Evolutionary conservation across 2,888 invertebrate species (phyloP).

Genomic region (Platypus cylindrus): DNA sequence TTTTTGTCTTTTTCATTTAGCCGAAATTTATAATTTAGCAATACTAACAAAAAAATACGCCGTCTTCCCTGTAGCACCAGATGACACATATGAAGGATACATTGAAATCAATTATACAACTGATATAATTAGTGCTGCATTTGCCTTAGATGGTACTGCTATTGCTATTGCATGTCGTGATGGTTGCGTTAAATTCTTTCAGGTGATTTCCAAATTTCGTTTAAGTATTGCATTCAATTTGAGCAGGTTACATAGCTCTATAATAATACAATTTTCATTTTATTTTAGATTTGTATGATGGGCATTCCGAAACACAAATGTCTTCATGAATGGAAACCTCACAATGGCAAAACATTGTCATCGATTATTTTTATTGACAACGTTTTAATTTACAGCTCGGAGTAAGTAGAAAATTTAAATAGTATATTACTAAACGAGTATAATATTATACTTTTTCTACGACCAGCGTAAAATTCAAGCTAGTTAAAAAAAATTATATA

Average conservation of each 20-base stretch:
- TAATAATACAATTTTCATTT: conserved; percentile 25
- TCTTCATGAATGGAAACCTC: conserved; percentile 88
- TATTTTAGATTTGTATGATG: conserved; percentile 73
- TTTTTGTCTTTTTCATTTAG: too few species aligned
- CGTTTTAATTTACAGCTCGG: conserved; percentile 59
- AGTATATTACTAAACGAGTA: too few species aligned
- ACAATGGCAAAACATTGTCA: conserved; percentile 74
- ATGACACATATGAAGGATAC: conserved; percentile 36
- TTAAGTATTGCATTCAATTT: too few species aligned
- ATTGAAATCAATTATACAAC: conserved; percentile 46
- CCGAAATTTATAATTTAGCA: conserved; percentile 43
- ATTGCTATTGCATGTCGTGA: conserved; percentile 81
- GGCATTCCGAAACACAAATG: conserved; percentile 61
- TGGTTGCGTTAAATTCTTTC: conserved; percentile 87
- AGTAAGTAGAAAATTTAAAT: conserved; percentile 54
- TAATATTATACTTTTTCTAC: too few species aligned
- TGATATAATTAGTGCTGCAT: conserved; percentile 70
- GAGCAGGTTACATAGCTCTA: conserved; percentile 1
- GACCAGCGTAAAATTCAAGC: too few species aligned
- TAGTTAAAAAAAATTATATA: too few species aligned
- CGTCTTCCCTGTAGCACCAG: conserved; percentile 32
- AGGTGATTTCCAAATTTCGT: conserved; percentile 38
- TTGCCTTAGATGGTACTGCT: conserved; percentile 91
- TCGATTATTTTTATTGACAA: conserved; percentile 91
- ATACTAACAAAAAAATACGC: conserved; percentile 36